Evolutionary conservation across 2,113 vertebrate genomes (phyloP).

Genomic region (Girardinichthys multiradiatus): DNA sequence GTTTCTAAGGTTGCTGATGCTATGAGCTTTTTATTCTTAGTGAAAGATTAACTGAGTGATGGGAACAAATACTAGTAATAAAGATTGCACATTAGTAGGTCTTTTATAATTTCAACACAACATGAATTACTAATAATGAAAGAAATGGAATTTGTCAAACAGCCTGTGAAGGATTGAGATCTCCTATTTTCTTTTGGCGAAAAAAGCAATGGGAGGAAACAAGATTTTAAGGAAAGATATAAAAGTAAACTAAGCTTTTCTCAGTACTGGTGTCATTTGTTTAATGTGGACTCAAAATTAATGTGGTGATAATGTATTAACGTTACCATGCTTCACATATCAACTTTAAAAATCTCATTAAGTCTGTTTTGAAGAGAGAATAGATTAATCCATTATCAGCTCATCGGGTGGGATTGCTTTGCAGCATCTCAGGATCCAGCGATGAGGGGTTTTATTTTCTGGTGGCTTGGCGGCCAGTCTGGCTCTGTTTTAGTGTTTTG

Average conservation of each 20-base stretch:
- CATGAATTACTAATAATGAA: neutral
- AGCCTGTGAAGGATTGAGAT: neutral
- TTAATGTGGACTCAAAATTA: constrained; percentile 17
- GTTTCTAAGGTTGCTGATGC: neutral
- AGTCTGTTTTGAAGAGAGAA: constrained; percentile 13
- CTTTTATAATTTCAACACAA: neutral
- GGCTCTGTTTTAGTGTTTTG: constrained; percentile 43
- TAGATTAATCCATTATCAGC: constrained; percentile 14
- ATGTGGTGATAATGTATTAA: constrained; percentile 18
- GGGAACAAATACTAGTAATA: neutral
- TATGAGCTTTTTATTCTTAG: neutral
- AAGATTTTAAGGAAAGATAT: neutral
- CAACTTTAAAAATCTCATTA: constrained; percentile 28
- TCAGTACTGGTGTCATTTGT: constrained; percentile 34
- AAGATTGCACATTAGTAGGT: neutral
- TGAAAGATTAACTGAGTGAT: neutral
- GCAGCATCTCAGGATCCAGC: constrained; percentile 5
- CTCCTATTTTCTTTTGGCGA: neutral
- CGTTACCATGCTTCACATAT: constrained; percentile 12
- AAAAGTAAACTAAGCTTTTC: neutral
- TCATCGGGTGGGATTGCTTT: neutral
- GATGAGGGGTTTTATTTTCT: constrained; percentile 13
- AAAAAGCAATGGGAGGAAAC: too few relatives aligned
- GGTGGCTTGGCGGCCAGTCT: constrained; percentile 28
- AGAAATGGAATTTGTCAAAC: neutral